Conservation (phyloP, 2,797 vertebrate species). For the Orestias chungarensis region DNA sequence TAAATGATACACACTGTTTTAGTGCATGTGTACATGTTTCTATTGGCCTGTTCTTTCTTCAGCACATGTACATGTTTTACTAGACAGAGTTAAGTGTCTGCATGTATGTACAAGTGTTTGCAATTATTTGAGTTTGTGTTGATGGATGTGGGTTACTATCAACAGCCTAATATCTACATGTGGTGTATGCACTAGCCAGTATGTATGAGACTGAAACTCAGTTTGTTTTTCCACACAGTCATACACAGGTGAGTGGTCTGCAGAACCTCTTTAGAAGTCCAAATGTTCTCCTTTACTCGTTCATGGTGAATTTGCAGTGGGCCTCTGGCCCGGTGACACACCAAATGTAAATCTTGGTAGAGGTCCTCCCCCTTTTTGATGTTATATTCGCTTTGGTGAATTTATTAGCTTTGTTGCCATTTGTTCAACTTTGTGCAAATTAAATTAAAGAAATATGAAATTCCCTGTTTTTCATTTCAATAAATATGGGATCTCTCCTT, state of each 20-base stretch:
- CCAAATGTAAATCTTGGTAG: slow-evolving; percentile 60
- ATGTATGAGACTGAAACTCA: slow-evolving; percentile 25
- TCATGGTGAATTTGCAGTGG: slow-evolving; percentile 55
- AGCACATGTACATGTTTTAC: slow-evolving; percentile 13
- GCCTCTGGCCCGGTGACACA: slow-evolving; percentile 39
- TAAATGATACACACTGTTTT: slow-evolving; percentile 3
- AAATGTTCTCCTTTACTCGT: slow-evolving; percentile 57
- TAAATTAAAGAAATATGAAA: slow-evolving; percentile 14
- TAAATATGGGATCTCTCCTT: background rate
- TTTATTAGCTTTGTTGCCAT: slow-evolving; percentile 48
- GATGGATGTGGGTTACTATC: slow-evolving; percentile 64
- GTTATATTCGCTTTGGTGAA: slow-evolving; percentile 70
- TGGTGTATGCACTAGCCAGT: slow-evolving; percentile 61
- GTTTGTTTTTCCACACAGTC: slow-evolving; percentile 28
- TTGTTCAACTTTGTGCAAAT: slow-evolving; percentile 18
- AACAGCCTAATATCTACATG: slow-evolving; percentile 67
- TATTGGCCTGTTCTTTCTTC: slow-evolving; percentile 34
- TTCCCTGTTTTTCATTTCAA: background rate
- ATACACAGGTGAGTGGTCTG: slow-evolving; percentile 33
- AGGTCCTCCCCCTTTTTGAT: slow-evolving; percentile 61
- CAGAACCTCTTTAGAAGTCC: slow-evolving; percentile 36
- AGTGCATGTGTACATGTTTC: background rate
- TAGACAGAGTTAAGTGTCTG: slow-evolving; percentile 8
- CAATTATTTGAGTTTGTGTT: slow-evolving; percentile 52
- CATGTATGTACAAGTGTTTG: slow-evolving; percentile 37